Evolutionary conservation across 2,113 vertebrate species (phyloP).

Genomic region (Amazona guildingii): DNA sequence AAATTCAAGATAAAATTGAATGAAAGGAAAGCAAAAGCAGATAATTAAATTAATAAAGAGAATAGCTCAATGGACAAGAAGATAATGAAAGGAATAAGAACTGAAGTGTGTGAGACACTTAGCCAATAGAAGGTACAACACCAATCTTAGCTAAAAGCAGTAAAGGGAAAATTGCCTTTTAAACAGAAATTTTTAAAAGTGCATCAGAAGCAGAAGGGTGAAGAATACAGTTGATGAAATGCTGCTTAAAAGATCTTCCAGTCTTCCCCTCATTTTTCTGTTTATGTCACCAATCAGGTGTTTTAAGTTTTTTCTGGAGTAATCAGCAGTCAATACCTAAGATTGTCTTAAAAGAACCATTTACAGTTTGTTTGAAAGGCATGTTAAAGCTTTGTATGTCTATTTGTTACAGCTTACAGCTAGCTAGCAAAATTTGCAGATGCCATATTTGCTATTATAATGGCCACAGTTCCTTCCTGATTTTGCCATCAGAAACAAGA

Average conservation of each 20-base stretch:
- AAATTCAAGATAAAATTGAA: background rate
- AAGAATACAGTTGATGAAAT: background rate
- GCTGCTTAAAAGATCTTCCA: background rate
- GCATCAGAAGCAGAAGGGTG: background rate
- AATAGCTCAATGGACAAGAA: slow-evolving; percentile 16
- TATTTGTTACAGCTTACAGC: background rate
- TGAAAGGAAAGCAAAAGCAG: background rate
- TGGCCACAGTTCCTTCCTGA: background rate
- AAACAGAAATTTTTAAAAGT: background rate
- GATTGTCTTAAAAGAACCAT: background rate
- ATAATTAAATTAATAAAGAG: slow-evolving; percentile 48
- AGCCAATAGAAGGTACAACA: background rate
- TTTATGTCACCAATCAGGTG: background rate
- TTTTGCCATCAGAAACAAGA: background rate
- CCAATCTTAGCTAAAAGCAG: background rate
- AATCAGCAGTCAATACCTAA: background rate
- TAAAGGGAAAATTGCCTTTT: background rate
- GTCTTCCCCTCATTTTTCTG: background rate
- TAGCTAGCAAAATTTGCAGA: background rate
- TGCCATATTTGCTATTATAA: background rate
- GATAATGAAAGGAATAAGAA: slow-evolving; percentile 20
- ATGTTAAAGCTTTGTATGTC: background rate
- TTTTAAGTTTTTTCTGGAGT: background rate
- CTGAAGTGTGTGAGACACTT: background rate
- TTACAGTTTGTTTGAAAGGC: background rate